Percentiles rank a stretch among this genome's conserved stretches.
These are phyloP conservation scores for Leptinotarsa haldemani DNA, from an alignment of 2,888 invertebrate genomes.

Conservation along the genomic window DNA sequence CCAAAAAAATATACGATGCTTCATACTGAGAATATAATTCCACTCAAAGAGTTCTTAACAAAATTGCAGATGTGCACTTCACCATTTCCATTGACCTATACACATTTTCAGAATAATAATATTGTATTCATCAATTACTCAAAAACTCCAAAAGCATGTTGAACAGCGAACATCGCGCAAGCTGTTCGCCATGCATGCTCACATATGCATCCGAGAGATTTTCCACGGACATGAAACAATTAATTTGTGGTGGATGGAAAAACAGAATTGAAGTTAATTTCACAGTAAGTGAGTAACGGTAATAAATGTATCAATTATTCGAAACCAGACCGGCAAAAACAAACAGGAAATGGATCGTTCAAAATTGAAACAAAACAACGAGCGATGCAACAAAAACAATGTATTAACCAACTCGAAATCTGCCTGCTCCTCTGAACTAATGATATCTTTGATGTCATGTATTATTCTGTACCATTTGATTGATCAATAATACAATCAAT, in stretches of 20 bases:
- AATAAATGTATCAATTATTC: slow-evolving; percentile 61
- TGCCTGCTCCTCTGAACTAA: not conserved
- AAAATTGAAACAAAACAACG: slow-evolving; percentile 46
- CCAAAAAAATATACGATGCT: no score
- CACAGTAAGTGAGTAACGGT: slow-evolving; percentile 58
- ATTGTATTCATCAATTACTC: no score
- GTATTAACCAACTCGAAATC: slow-evolving; percentile 22
- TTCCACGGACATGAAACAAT: slow-evolving; percentile 39
- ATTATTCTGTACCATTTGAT: not conserved
- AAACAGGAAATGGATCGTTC: slow-evolving; percentile 48
- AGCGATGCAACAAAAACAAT: slow-evolving; percentile 38
- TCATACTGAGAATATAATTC: no score
- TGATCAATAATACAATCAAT: not conserved
- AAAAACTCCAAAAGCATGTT: not conserved
- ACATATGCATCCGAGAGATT: slow-evolving; percentile 11
- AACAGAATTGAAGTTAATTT: slow-evolving; percentile 57
- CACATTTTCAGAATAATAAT: no score
- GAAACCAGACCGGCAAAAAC: slow-evolving; percentile 46
- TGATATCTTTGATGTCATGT: slow-evolving; percentile 6
- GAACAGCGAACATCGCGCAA: not conserved
- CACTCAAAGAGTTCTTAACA: no score
- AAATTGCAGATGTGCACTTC: no score
- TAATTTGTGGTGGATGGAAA: slow-evolving; percentile 57
- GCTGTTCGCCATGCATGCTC: not conserved
- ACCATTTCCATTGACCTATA: no score